Evolutionary conservation across 2,113 vertebrate genomes (phyloP), one percentile per base, ranked within the genome.

Genomic region (Syngnathus scovelli): DNA sequence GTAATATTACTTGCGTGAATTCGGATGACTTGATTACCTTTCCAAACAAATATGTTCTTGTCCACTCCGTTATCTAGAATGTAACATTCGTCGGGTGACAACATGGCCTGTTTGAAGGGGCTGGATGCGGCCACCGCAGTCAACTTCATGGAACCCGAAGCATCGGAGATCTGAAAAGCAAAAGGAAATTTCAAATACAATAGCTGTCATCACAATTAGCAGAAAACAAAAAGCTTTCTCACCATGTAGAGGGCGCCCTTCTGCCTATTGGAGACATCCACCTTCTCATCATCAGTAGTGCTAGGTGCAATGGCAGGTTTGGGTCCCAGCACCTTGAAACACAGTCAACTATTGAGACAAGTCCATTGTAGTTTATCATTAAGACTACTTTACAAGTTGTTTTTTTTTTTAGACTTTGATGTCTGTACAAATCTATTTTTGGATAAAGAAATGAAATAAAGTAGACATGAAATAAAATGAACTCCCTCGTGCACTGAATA

Each of bases 21-120:
- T 49, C 1, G 8, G 16, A 19, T 19, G 19, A 21, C 19, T n/a
- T 21, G 2, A 52, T 52, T 67, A 92, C 92, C 92, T 91, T 93
- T 93, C 92, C 92, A 93, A 9, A 93, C 82, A 58, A 92, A 93
- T 77, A 93, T 87, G 74, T 85, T 90, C 6, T 41, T 77, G 78
- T 91, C 88, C 61, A 67, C 56, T 1, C 90, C 92, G 0, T 93
- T 92, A 84, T 93, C 92, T 72, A 93, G 73, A 70, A 93, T 91
- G 87, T 82, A 93, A 81, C 91, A 92, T 43, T 93, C 92, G 5
- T 84, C 81, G 4, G 82, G 78, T n/a, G 80, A 76, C 65, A 93
- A 69, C 85, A 89, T 88, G 69, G 75, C 84, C 86, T 92, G 90
- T 61, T 88, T 89, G 80, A 93, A 93, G 41, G 92, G 92, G 74